Evolutionary conservation across 2,888 invertebrate species (phyloP), one percentile per base, ranked within the genome.

Genomic region (Athetis lepigone): DNA sequence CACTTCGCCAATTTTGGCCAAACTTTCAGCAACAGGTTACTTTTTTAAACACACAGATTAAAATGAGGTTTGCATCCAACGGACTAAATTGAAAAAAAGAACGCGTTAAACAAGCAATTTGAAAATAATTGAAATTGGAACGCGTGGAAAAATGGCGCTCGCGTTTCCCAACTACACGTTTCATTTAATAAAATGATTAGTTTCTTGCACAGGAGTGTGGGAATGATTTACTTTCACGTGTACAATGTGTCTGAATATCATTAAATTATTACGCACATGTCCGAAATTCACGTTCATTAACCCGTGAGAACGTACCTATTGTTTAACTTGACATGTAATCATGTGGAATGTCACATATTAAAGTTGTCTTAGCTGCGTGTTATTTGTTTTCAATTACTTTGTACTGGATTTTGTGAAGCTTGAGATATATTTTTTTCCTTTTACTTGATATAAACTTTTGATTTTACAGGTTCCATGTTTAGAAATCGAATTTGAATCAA

Each of bases 221-320:
- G 93, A 92, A 92, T 66, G 56, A 80, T 77, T 82, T 81, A 85
- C 89, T 89, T 89, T 88, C 84, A 82, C 83, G 75, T 82, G 79
- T 81, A 92, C 93, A 93, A 92, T 90, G 88, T 84, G 84, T 87
- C 78, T 78, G 86, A 85, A 89, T 88, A 86, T 85, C 86, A 92
- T 90, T 90, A 91, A 85, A 90, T 88, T 87, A 89, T 89, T 87
- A 90, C 86, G 81, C 84, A 84, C 82, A 83, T 85, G 77, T 86
- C 90, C 90, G 81, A 93, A 93, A 92, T 92, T 89, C 88, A 88
- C 90, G 89, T 91, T 84, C 85, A 90, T 90, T 91, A 89, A 83
- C 75, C 83, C 92, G 93, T 93, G 93, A 91, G 93, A 93, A 92
- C 85, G 81, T 86, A 92, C 85, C 80, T 86, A 93, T 93, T 93